Percentiles rank a stretch among this genome's conserved stretches.
These are phyloP conservation scores for Agonum fuliginosum DNA, from an alignment of 2,888 invertebrate genomes.

Conservation along the genomic window DNA sequence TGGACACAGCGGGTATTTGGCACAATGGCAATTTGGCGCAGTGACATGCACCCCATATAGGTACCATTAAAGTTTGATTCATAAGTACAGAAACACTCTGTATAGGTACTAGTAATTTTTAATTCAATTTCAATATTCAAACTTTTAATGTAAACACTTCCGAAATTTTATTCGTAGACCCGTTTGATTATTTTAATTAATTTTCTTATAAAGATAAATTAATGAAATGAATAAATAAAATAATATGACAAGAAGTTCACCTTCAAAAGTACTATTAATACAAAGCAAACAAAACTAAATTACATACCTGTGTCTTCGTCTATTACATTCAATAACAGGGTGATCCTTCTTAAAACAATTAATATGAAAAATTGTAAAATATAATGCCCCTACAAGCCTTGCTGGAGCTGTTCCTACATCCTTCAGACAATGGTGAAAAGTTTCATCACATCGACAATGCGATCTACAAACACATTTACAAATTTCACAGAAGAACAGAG, in stretches of 20 bases:
- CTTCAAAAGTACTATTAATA: neutral
- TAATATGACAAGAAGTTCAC: neutral
- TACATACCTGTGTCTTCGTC: constrained; percentile 70
- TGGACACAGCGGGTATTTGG: no score
- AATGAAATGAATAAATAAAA: neutral
- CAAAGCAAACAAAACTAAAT: no score
- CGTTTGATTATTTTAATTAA: no score
- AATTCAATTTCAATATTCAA: no score
- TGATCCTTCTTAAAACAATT: constrained; percentile 81
- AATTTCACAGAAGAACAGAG: neutral
- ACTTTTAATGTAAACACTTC: no score
- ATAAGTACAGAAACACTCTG: no score
- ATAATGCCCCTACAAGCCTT: constrained; percentile 79
- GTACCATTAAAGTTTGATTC: no score
- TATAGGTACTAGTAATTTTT: no score
- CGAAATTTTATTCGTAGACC: no score
- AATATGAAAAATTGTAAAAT: constrained; percentile 83
- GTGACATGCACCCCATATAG: no score
- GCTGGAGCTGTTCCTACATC: constrained; percentile 75
- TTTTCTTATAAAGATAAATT: neutral
- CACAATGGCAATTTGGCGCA: no score
- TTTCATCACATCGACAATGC: constrained; percentile 81
- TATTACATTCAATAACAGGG: constrained; percentile 74
- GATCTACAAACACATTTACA: constrained; percentile 76
- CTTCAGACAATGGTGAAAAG: constrained; percentile 81